Base-by-base conservation (phyloP, 1,140 invertebrate genomes). In the Pseudomyrmex cubaensis region DNA sequence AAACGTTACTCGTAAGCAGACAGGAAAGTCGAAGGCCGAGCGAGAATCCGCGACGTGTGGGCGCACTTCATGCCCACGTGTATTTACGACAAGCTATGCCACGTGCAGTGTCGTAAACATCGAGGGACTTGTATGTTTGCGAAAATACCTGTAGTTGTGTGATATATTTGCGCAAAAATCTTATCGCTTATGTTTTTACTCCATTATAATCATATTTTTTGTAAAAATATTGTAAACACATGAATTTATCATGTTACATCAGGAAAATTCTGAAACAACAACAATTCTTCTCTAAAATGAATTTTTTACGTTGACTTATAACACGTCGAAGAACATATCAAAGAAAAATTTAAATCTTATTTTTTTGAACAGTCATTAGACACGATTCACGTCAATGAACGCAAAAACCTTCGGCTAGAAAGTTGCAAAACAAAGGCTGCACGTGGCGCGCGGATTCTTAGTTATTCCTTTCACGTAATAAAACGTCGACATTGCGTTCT, bases 11-110 rank as follows among this genome's bases (percentile, higher is more conserved):
- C 64, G 70, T 57, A 50, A 52, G 9, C 35, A 48, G 52, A 13
- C 86, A 17, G 13, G 74, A 75, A 64, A 86, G 64, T 87, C 76
- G 87, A 88, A 88, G 87, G 87, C 70, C 87, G 76, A 56, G 57
- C 76, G 85, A 35, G 83, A 87, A 88, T 87, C 83, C 70, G 56
- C 59, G 83, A 87, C 66, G 76, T 82, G 87, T 88, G 87, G 87
- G 86, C 87, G 72, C 62, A 62, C 70, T 77, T 88, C 66, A 17
- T 83, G 61, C 87, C 87, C 86, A 88, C 86, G 85, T 88, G 87
- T 82, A 50, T 70, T 82, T 46, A 84, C 69, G 59, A 59, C 62
- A 25, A 67, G 20, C 56, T 20, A 22, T 46, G 76, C 64, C 75
- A 82, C 82, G 83, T 85, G 85, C 82, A 85, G 22, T 67, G 70